Evolutionary conservation across 1,140 invertebrate genomes (phyloP), one percentile per base, ranked within the genome.

Genomic region (Drosophila varians): DNA sequence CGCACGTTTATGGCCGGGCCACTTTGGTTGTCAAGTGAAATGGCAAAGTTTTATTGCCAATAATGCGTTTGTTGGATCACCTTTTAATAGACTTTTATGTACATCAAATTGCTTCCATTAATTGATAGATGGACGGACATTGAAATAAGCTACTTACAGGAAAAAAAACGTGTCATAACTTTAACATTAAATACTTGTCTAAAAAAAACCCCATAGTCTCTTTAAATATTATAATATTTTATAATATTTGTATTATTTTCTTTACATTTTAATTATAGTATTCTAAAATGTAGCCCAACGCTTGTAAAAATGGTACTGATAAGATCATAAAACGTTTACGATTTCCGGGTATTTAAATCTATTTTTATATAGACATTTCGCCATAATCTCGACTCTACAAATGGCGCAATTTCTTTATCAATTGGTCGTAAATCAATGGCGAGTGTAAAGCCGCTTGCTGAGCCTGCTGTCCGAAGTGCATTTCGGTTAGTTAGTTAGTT

Each of bases 21-120:
- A 45, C 16, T 62, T 72, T 64, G 25, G 38, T 48, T 49, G 57
- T 9, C 6, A 73, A 64, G 51, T 58, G 58, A 31, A 79, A 73
- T 68, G 74, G 65, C 46, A 46, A 72, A 74, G 66, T 84, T 80
- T 86, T 72, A 73, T 79, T 76, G 48, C 14, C 58, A 51, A 71
- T 73, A 73, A 86, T 74, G 60, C 65, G 54, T 54, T 73, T 62
- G 66, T 58, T 65, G 40, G 28, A 45, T 38, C 38, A 34, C 26
- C 51, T 47, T 65, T 65, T 52, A 52, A 65, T 65, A 52, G 47
- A 26, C 25, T 55, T 73, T 72, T 72, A 73, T 73, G 70, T 55
- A 52, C 57, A 73, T 49, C 19, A 55, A 73, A 73, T 73, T 64
- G 70, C 23, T 14, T 4, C 2, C 12, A 31, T 62, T 55, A 62